Conservation (phyloP, 2,113 vertebrate genomes). For the Perca flavescens region DNA sequence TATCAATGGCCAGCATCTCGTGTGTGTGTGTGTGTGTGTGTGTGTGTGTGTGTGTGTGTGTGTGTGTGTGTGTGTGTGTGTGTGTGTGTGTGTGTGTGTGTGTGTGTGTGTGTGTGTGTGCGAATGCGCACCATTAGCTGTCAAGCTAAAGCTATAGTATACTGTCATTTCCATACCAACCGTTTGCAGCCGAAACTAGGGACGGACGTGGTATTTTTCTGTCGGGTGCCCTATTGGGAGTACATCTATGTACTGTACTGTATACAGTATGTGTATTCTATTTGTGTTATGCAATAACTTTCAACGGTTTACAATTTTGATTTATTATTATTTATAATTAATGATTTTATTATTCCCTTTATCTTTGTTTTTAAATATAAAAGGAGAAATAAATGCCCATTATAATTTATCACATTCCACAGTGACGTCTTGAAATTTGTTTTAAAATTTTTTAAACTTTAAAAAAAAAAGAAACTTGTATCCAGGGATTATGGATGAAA, state of each 20-base stretch:
- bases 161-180: not conserved
- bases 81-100: constrained; percentile 4
- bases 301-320: not conserved
- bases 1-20: constrained; percentile 3
- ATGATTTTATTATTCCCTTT: not conserved
- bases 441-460: too few species aligned
- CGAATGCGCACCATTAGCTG: not conserved
- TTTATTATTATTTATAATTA: not conserved
- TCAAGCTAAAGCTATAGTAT: constrained; percentile 10
- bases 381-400: too few species aligned
- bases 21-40: constrained; percentile 27
- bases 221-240: not conserved
- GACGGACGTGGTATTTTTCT: not conserved
- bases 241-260: not conserved
- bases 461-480: not conserved
- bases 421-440: not conserved
- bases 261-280: not conserved
- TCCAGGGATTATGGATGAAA: not conserved
- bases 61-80: not conserved
- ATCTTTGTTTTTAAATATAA: not conserved
- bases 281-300: not conserved
- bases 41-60: constrained; percentile 27
- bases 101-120: constrained; percentile 4
- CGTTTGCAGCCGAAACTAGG: not conserved
- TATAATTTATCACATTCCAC: not conserved